Conservation (phyloP, 2,888 invertebrate genomes). For the Capitulum mitella region DNA sequence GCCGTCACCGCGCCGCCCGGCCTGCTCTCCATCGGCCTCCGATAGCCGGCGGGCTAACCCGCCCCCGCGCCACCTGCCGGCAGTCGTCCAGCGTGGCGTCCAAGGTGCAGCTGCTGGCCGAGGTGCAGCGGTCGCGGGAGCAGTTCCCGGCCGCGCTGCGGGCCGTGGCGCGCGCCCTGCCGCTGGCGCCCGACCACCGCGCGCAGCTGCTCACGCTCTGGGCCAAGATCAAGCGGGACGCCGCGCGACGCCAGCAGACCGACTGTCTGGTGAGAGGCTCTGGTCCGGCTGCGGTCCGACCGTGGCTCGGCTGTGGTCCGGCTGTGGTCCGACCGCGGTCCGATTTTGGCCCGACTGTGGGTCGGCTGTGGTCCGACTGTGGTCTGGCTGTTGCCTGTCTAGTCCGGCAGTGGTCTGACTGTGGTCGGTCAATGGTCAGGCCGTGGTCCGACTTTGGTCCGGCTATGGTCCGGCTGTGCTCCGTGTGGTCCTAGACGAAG, state of each 20-base stretch:
- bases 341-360: neutral
- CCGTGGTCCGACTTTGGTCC: no score
- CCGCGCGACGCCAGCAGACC: neutral
- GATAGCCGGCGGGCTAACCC: no score
- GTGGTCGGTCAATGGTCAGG: no score
- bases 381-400: no score
- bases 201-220: neutral
- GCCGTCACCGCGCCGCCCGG: no score
- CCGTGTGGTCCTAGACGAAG: no score
- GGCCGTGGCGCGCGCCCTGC: neutral
- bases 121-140: neutral
- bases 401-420: no score
- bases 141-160: slow-evolving; percentile 4
- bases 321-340: no score
- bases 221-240: slow-evolving; percentile 16
- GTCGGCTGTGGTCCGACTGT: no score
- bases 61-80: neutral
- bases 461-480: no score
- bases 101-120: neutral
- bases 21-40: no score
- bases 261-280: neutral
- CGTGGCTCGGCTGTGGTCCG: no score
- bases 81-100: neutral
- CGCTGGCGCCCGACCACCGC: neutral
- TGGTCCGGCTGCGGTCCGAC: neutral